phyloP scores from a whole-genome alignment of 2,888 invertebrate species.

The Tachina lurida region DNA sequence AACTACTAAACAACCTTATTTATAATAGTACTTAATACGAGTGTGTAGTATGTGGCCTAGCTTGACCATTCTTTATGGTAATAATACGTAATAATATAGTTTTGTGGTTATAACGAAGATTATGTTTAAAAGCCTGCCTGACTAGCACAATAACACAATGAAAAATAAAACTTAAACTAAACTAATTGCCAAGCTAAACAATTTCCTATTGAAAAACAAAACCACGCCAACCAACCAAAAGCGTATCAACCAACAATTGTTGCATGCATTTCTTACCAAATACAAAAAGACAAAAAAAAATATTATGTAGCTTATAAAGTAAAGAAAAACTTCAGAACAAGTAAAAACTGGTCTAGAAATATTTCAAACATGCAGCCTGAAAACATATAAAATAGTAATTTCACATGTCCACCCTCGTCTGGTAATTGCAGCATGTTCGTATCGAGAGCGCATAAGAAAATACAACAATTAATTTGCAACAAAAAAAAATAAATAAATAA shows the following conservation, averaged over 20 bases:
- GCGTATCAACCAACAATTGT: slow-evolving; percentile 39
- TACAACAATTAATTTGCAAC: slow-evolving; percentile 26
- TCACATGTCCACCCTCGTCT: slow-evolving; percentile 73
- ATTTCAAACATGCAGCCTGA: slow-evolving; percentile 49
- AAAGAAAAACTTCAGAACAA: slow-evolving; percentile 37
- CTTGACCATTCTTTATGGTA: slow-evolving; percentile 69
- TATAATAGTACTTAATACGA: slow-evolving; percentile 55
- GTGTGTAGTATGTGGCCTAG: slow-evolving; percentile 47
- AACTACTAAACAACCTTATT: slow-evolving; percentile 58
- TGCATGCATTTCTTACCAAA: slow-evolving; percentile 37
- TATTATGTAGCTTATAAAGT: not conserved
- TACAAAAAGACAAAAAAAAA: not conserved
- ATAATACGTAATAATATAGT: slow-evolving; percentile 68
- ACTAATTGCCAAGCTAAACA: slow-evolving; percentile 65
- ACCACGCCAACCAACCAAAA: slow-evolving; percentile 35
- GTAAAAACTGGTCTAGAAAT: slow-evolving; percentile 61
- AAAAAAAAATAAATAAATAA: slow-evolving; percentile 18
- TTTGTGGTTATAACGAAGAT: slow-evolving; percentile 67
- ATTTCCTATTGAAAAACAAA: slow-evolving; percentile 62
- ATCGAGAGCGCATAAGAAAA: not conserved
- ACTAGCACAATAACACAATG: slow-evolving; percentile 23
- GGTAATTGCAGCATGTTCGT: slow-evolving; percentile 57
- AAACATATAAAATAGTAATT: slow-evolving; percentile 63
- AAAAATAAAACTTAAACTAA: slow-evolving; percentile 39
- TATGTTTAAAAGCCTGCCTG: slow-evolving; percentile 64